Evolutionary conservation across 2,888 invertebrate species (phyloP).

Genomic region (Phalangium opilio): DNA sequence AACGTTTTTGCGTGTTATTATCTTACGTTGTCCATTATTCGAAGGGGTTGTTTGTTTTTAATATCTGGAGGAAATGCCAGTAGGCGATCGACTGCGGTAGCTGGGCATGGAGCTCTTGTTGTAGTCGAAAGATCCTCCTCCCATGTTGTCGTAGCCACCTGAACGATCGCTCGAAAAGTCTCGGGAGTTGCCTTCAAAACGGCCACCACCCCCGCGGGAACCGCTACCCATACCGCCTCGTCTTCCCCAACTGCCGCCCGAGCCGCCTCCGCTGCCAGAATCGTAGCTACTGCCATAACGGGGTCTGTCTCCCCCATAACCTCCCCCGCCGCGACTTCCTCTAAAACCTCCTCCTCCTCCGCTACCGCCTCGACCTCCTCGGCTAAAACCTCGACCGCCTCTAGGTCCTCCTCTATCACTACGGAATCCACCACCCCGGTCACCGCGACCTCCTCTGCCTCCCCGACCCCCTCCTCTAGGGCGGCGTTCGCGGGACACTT

Average conservation of each 20-base stretch:
- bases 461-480: constrained; percentile 5
- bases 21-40: no score
- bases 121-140: background rate
- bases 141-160: background rate
- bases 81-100: constrained; percentile 2
- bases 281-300: constrained; percentile 43
- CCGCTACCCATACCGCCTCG: background rate
- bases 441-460: constrained; percentile 2
- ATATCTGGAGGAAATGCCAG: background rate
- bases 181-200: background rate
- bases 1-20: no score
- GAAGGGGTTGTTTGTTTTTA: no score
- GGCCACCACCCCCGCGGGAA: background rate
- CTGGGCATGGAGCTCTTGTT: background rate
- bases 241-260: constrained; percentile 22
- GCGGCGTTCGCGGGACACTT: constrained; percentile 8
- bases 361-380: constrained; percentile 4
- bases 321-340: background rate
- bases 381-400: constrained; percentile 3
- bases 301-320: constrained; percentile 30
- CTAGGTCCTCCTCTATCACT: constrained; percentile 11
- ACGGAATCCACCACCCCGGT: constrained; percentile 5
- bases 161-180: background rate
- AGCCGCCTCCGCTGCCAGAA: constrained; percentile 8
- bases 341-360: background rate